Percentiles rank a stretch among this genome's conserved stretches.
Evolutionary conservation across 35 echinoderm and acorn worm species (phyloP).

Genomic region (Acanthaster planci): DNA sequence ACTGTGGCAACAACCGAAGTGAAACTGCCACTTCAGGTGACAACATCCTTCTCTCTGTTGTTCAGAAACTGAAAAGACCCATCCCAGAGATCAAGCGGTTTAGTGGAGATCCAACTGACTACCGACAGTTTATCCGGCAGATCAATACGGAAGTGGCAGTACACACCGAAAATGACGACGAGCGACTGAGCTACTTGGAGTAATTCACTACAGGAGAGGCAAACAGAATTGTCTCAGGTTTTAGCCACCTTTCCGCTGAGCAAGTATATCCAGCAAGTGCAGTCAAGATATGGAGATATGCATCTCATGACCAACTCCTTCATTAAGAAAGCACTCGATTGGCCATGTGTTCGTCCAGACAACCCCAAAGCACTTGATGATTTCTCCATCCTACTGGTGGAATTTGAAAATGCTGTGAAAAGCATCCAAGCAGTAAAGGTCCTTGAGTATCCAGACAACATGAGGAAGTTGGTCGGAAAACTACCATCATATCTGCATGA

Average conservation of each 20-base stretch:
- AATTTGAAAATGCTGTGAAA: conserved; percentile 37
- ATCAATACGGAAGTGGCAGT: too few relatives aligned
- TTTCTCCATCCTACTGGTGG: conserved; percentile 25
- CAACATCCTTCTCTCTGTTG: conserved; percentile 5
- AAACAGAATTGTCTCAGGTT: conserved; percentile 26
- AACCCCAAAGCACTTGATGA: too few relatives aligned
- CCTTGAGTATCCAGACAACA: conserved; percentile 38
- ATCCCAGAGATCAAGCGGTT: background rate
- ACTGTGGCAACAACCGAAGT: conserved; percentile 9
- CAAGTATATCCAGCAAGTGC: background rate
- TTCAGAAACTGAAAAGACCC: conserved; percentile 28
- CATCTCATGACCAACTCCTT: conserved; percentile 4
- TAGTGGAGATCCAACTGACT: conserved; percentile 13
- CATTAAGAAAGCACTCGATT: too few relatives aligned
- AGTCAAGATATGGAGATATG: conserved; percentile 9
- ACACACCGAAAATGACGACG: conserved; percentile 36
- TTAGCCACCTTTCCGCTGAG: background rate
- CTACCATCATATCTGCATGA: conserved; percentile 36
- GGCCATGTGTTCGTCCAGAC: too few relatives aligned
- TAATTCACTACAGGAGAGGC: too few relatives aligned
- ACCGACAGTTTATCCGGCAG: too few relatives aligned
- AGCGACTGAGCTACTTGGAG: conserved; percentile 30
- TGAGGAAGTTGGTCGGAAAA: conserved; percentile 40
- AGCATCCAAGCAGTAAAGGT: conserved; percentile 1
- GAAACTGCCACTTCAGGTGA: too few relatives aligned